Conservation (phyloP, 2,888 invertebrate species). For the Meandrusa payeni region DNA sequence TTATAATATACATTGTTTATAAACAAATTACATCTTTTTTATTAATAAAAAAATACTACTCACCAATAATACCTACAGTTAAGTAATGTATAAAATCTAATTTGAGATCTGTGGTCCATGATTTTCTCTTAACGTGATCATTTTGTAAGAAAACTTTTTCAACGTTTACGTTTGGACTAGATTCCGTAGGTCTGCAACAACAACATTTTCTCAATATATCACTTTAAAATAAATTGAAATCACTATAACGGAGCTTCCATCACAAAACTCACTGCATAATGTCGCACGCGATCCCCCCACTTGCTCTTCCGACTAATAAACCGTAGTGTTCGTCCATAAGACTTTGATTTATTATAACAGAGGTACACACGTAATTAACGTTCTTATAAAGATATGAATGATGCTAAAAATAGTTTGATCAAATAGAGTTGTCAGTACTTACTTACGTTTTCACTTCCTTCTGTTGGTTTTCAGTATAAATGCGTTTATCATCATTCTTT, state of each 20-base stretch:
- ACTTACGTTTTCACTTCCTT: constrained; percentile 61
- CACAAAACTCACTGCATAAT: constrained; percentile 42
- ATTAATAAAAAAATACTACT: constrained; percentile 26
- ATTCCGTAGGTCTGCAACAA: constrained; percentile 29
- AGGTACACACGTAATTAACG: constrained; percentile 33
- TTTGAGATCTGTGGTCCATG: constrained; percentile 26
- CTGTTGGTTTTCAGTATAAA: constrained; percentile 43
- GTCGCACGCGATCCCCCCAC: constrained; percentile 33
- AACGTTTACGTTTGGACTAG: constrained; percentile 25
- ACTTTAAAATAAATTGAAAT: constrained; percentile 11
- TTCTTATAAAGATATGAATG: constrained; percentile 33
- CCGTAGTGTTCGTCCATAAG: constrained; percentile 59
- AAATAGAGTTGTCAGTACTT: constrained; percentile 39
- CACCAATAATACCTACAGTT: constrained; percentile 39
- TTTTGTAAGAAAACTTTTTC: constrained; percentile 30
- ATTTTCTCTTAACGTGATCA: constrained; percentile 29
- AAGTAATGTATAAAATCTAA: constrained; percentile 34
- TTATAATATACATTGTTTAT: too few relatives aligned
- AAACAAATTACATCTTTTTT: too few relatives aligned
- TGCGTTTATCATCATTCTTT: constrained; percentile 47
- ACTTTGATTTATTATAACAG: constrained; percentile 38
- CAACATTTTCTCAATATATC: not conserved
- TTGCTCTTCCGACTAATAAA: constrained; percentile 45
- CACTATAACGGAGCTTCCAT: constrained; percentile 27
- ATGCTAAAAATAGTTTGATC: constrained; percentile 31